Percentiles rank a stretch among this genome's conserved stretches.
These are phyloP conservation scores for Platyscapa corneri DNA, from an alignment of 1,140 invertebrate genomes.

Conservation along the genomic window DNA sequence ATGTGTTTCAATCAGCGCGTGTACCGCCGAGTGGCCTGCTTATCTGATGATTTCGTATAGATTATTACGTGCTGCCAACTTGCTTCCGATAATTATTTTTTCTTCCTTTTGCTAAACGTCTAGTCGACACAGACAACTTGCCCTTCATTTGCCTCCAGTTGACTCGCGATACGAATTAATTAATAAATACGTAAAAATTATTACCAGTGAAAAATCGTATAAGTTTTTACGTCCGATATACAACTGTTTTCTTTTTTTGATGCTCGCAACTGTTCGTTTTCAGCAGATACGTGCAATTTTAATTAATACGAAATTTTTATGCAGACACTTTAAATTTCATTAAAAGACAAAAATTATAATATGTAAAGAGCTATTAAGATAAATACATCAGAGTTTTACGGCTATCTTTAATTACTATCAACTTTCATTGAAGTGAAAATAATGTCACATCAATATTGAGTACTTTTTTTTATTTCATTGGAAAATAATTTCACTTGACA, in stretches of 20 bases:
- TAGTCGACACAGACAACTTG: not conserved
- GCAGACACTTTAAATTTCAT: not conserved
- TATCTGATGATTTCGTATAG: not conserved
- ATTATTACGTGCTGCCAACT: not conserved
- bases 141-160: not conserved
- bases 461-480: not conserved
- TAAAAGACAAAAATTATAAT: not conserved
- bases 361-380: not conserved
- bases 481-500: not conserved
- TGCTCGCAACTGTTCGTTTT: not conserved
- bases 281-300: not conserved
- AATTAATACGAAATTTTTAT: not conserved
- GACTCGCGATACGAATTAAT: not conserved
- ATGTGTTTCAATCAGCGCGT: no score
- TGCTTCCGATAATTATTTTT: not conserved
- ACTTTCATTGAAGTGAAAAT: constrained; percentile 2
- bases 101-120: not conserved
- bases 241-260: not conserved
- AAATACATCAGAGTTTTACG: not conserved
- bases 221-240: not conserved
- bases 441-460: not conserved
- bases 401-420: not conserved
- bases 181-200: not conserved
- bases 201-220: not conserved
- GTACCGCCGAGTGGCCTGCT: no score